These are phyloP conservation scores for Brachionus rubens DNA, from an alignment of 1,140 invertebrate genomes.

Conservation along the genomic window DNA sequence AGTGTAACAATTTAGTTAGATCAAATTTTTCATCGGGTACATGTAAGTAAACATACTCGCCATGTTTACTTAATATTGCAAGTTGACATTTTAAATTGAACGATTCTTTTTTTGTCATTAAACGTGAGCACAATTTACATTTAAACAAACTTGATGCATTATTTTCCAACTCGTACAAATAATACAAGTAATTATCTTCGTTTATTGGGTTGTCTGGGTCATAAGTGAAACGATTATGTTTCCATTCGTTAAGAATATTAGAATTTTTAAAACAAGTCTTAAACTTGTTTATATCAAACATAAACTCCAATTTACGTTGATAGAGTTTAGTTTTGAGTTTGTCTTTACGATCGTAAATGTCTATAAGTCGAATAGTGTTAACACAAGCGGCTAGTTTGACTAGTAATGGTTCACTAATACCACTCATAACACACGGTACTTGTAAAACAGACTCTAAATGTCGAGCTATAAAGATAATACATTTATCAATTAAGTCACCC, in stretches of 20 bases:
- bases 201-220: slow-evolving; percentile 66
- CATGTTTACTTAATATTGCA: slow-evolving; percentile 37
- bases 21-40: slow-evolving; percentile 72
- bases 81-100: slow-evolving; percentile 32
- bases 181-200: slow-evolving; percentile 70
- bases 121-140: slow-evolving; percentile 38
- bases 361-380: slow-evolving; percentile 73
- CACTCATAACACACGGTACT: slow-evolving; percentile 73
- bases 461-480: slow-evolving; percentile 73
- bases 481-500: slow-evolving; percentile 77
- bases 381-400: slow-evolving; percentile 65
- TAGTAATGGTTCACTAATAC: slow-evolving; percentile 74
- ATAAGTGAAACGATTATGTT: slow-evolving; percentile 59
- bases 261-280: slow-evolving; percentile 71
- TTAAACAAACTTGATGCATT: slow-evolving; percentile 2
- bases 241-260: slow-evolving; percentile 62
- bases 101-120: slow-evolving; percentile 41
- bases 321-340: slow-evolving; percentile 77
- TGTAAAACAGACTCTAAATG: slow-evolving; percentile 76
- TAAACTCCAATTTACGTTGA: slow-evolving; percentile 73
- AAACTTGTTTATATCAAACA: slow-evolving; percentile 69
- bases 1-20: slow-evolving; percentile 71
- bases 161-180: slow-evolving; percentile 66
- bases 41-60: slow-evolving; percentile 48
- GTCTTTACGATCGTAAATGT: slow-evolving; percentile 73